These are phyloP conservation scores for Teinopalpus imperialis DNA, from an alignment of 2,888 invertebrate species.

Conservation along the genomic window DNA sequence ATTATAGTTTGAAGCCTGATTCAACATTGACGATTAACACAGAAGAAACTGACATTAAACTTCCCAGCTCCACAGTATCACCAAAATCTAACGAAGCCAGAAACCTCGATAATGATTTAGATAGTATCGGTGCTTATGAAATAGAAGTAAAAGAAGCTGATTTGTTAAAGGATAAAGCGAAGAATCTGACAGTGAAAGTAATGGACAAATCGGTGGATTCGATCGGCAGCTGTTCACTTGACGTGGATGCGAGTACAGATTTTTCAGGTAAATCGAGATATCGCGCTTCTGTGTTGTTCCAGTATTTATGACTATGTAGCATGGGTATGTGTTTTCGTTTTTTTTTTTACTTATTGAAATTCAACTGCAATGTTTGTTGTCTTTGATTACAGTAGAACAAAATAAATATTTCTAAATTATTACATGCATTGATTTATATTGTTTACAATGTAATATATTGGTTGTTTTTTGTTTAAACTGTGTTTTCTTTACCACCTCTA, in stretches of 20 bases:
- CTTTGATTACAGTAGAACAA: slow-evolving; percentile 7
- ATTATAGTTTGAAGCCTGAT: slow-evolving; percentile 50
- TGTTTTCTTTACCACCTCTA: slow-evolving; percentile 25
- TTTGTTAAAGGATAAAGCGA: slow-evolving; percentile 56
- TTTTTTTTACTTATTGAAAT: slow-evolving; percentile 31
- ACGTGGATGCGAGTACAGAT: slow-evolving; percentile 89
- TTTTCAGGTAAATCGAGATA: slow-evolving; percentile 84
- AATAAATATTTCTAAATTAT: not conserved
- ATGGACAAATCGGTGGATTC: slow-evolving; percentile 92
- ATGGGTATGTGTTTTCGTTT: slow-evolving; percentile 40
- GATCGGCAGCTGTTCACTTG: slow-evolving; percentile 92
- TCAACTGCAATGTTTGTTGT: slow-evolving; percentile 10
- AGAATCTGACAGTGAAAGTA: slow-evolving; percentile 73
- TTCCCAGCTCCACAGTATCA: slow-evolving; percentile 72
- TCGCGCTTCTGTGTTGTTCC: slow-evolving; percentile 29
- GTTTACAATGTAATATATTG: slow-evolving; percentile 12
- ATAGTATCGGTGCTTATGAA: slow-evolving; percentile 72
- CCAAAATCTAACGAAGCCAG: slow-evolving; percentile 58
- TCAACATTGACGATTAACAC: slow-evolving; percentile 70
- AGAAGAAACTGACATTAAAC: slow-evolving; percentile 70
- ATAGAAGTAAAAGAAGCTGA: slow-evolving; percentile 74
- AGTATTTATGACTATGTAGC: slow-evolving; percentile 30
- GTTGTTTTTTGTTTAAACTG: slow-evolving; percentile 17
- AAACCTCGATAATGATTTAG: slow-evolving; percentile 54
- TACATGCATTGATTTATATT: slow-evolving; percentile 14